Evolutionary conservation across 2,888 invertebrate genomes (phyloP).

Genomic region (Blastobasis lacticolella): DNA sequence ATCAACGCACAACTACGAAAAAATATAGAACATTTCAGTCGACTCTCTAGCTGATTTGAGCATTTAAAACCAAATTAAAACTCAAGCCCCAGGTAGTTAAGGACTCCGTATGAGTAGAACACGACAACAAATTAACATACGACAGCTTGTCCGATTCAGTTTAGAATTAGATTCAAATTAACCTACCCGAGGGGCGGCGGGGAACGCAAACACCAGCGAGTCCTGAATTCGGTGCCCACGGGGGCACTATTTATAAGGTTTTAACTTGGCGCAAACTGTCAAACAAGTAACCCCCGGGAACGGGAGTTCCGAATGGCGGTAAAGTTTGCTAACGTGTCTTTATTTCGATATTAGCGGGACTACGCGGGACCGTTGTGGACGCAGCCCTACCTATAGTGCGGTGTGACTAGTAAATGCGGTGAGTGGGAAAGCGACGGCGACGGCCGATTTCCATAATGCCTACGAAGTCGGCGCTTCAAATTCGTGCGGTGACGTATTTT

Average conservation of each 20-base stretch:
- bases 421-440: no score
- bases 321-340: conserved; percentile 50
- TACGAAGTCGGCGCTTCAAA: no score
- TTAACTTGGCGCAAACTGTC: conserved; percentile 59
- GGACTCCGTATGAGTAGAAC: no score
- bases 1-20: no score
- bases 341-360: conserved; percentile 46
- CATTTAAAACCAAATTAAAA: no score
- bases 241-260: conserved; percentile 59
- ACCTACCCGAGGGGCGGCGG: conserved; percentile 26
- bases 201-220: conserved; percentile 40
- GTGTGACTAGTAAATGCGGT: not conserved
- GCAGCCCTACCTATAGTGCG: not conserved
- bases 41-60: no score
- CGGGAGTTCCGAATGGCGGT: conserved; percentile 40
- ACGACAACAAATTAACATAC: no score
- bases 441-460: no score
- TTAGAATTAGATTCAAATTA: conserved; percentile 7
- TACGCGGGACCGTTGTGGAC: conserved; percentile 17
- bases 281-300: conserved; percentile 45
- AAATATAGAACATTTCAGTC: no score
- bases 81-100: no score
- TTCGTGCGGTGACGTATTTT: no score
- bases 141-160: not conserved
- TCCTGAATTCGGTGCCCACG: conserved; percentile 40